These are phyloP conservation scores for Hypercompe scribonia DNA, from an alignment of 2,888 invertebrate species.

Conservation along the genomic window DNA sequence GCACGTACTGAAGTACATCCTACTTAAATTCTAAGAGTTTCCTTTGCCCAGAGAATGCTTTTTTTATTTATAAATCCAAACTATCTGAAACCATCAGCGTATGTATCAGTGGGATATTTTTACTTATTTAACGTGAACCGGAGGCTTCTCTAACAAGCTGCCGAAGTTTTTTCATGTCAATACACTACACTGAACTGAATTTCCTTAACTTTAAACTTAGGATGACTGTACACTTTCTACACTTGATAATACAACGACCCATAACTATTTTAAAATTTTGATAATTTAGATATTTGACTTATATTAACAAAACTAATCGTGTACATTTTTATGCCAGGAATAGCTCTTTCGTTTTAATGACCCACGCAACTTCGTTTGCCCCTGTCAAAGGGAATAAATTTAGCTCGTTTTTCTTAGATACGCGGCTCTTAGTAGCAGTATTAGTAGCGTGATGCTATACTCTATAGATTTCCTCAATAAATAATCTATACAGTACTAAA, in stretches of 20 bases:
- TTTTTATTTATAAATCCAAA: no score
- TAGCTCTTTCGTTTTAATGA: not conserved
- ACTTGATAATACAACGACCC: not conserved
- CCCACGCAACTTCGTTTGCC: not conserved
- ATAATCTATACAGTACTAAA: no score
- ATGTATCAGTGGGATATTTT: conserved; percentile 29
- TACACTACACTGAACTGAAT: conserved; percentile 48
- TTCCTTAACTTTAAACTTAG: conserved; percentile 41
- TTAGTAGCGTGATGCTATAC: no score
- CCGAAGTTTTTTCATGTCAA: conserved; percentile 53
- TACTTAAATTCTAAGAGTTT: no score
- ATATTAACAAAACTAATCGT: no score
- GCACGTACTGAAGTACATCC: no score
- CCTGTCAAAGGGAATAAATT: no score
- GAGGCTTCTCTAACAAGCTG: conserved; percentile 13
- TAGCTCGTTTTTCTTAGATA: no score
- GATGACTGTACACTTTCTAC: conserved; percentile 18
- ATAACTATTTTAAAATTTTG: not conserved
- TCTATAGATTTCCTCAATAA: no score
- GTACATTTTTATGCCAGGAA: no score
- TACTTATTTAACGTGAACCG: conserved; percentile 30
- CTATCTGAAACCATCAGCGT: conserved; percentile 1
- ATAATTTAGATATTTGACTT: not conserved
- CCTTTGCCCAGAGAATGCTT: no score
- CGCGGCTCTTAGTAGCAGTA: no score